These are phyloP conservation scores for Lamprologus ornatipinnis DNA, from an alignment of 2,113 vertebrate species.

Conservation along the genomic window DNA sequence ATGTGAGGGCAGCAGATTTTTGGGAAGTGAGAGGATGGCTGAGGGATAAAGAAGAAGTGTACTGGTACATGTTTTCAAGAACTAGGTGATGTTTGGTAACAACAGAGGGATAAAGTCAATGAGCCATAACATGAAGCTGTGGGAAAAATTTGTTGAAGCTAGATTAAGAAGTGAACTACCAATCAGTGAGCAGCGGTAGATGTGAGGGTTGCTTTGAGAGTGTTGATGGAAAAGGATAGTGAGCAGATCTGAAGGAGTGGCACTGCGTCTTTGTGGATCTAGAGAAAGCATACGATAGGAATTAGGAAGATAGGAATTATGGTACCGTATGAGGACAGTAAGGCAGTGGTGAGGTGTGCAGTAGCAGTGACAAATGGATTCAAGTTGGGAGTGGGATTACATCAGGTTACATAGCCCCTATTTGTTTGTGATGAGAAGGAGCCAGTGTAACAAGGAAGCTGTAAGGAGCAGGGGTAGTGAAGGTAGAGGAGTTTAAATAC, in stretches of 20 bases:
- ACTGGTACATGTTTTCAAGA: background rate
- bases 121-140: background rate
- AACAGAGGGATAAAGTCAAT: background rate
- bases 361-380: background rate
- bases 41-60: background rate
- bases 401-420: background rate
- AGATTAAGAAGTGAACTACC: background rate
- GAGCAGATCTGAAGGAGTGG: background rate
- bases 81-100: background rate
- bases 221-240: background rate
- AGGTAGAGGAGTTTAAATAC: background rate
- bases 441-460: background rate
- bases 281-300: background rate
- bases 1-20: background rate
- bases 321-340: background rate
- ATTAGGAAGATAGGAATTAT: background rate
- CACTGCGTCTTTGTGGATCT: background rate
- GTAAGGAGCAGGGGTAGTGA: background rate
- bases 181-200: background rate
- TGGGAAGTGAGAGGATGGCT: background rate
- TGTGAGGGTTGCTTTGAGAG: background rate
- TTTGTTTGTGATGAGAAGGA: background rate
- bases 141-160: background rate
- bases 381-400: background rate
- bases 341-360: background rate